Base-by-base conservation (phyloP, 2,113 vertebrate species). In the Hippolais icterina region DNA sequence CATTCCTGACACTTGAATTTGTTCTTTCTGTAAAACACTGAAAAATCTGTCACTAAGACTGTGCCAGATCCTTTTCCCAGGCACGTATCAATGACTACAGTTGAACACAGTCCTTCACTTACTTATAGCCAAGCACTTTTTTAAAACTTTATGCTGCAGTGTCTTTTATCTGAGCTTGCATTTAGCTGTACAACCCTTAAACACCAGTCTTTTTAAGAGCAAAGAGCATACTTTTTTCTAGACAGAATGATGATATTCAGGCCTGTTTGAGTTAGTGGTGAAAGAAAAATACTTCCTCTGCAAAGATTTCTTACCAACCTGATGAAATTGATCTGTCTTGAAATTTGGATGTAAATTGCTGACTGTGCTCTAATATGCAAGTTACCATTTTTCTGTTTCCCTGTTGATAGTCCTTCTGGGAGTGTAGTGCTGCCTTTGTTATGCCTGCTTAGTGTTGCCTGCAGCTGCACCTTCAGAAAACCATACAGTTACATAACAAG, bases 271-370 rank as follows among this genome's bases (percentile, higher is more conserved):
- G 39, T 77, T 70, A 71, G 75, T 64, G 44, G 82, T 92, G 75
- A 71, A 90, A 93, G 65, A 85, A 82, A 71, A 91, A 42, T 85
- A 49, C 76, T 93, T 88, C 49, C 49, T 94, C 41, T 59, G 33
- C 31, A 52, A 75, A 79, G 78, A 44, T 83, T 76, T 88, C 61
- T 52, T 85, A 56, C 8, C 70, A 79, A 71, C 53, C 15, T 64
- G 70, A 27, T 90, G 82, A 96, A 96, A 94, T 79, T 39, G 49
- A 92, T 90, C 57, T 31, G 14, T 52, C 71, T 60, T 83, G 91
- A 88, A 54, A 76, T 88, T 80, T 83, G 53, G 66, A 71, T 56
- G 41, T 68, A 69, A 93, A 56, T 80, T 80, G 86, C 86, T 80
- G 71, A 92, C 66, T 83, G n/a, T 71, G 86, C 53, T 85, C 27